Evolutionary conservation across 2,113 vertebrate species (phyloP).

Genomic region (Sorex fumeus): DNA sequence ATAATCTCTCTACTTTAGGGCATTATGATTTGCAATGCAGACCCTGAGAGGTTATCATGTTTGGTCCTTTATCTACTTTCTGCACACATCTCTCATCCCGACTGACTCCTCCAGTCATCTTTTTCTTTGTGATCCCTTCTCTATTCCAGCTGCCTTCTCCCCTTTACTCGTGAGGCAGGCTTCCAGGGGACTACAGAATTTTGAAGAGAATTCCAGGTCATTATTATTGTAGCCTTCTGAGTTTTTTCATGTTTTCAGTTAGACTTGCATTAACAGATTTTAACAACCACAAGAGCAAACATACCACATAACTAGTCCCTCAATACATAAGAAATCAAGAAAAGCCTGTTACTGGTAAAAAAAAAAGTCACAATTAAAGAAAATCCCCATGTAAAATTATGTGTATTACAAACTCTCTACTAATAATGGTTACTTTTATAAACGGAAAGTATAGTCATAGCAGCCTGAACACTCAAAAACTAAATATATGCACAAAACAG

Average conservation of each 20-base stretch:
- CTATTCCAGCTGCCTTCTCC: no score
- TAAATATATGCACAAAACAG: slow-evolving; percentile 69
- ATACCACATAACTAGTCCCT: neutral
- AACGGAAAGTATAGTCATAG: slow-evolving; percentile 44
- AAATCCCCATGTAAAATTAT: neutral
- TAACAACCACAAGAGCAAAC: slow-evolving; percentile 38
- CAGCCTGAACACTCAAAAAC: slow-evolving; percentile 24
- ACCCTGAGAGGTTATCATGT: no score
- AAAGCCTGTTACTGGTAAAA: neutral
- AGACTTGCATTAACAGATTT: neutral
- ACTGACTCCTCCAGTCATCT: no score
- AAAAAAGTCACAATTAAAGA: slow-evolving; percentile 19
- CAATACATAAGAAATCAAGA: slow-evolving; percentile 31
- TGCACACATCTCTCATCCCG: no score
- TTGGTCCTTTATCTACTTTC: no score
- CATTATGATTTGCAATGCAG: no score
- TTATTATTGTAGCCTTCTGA: neutral
- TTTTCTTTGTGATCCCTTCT: no score
- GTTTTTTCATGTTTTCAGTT: neutral
- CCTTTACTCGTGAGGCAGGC: no score
- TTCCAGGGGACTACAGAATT: slow-evolving; percentile 55
- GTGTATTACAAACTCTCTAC: slow-evolving; percentile 45
- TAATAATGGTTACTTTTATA: slow-evolving; percentile 65
- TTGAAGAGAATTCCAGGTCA: neutral
- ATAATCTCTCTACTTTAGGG: no score